Evolutionary conservation across 2,113 vertebrate species (phyloP).

Genomic region (Vicugna pacos): DNA sequence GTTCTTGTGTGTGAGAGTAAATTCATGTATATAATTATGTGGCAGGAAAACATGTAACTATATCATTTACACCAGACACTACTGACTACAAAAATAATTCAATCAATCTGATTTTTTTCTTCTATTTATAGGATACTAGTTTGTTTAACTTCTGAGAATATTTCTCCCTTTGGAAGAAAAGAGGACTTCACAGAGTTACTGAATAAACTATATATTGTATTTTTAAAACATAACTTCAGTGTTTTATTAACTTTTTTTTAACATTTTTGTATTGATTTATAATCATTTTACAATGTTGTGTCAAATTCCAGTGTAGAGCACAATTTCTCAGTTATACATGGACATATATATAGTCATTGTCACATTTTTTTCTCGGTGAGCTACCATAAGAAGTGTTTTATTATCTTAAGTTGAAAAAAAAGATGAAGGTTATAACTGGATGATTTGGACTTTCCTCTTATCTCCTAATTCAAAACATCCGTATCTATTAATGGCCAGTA

Average conservation of each 20-base stretch:
- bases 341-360: too few relatives aligned
- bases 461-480: neutral
- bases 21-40: neutral
- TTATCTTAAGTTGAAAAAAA: neutral
- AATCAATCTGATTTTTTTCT: neutral
- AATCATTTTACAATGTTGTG: too few relatives aligned
- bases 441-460: neutral
- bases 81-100: neutral
- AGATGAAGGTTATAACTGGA: neutral
- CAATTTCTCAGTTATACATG: too few relatives aligned
- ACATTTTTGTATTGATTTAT: too few relatives aligned
- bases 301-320: too few relatives aligned
- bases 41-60: neutral
- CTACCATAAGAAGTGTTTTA: neutral
- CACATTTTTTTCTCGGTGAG: too few relatives aligned
- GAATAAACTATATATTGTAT: neutral
- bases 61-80: neutral
- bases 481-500: neutral
- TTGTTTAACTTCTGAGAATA: neutral
- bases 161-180: neutral
- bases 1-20: neutral
- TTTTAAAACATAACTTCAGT: neutral
- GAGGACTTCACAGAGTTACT: neutral
- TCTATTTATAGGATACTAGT: neutral
- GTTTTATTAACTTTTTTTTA: neutral